Percentiles rank a stretch among this genome's conserved stretches.
phyloP scores from a whole-genome alignment of 2,888 invertebrate genomes.

The Ellobium chinense region DNA sequence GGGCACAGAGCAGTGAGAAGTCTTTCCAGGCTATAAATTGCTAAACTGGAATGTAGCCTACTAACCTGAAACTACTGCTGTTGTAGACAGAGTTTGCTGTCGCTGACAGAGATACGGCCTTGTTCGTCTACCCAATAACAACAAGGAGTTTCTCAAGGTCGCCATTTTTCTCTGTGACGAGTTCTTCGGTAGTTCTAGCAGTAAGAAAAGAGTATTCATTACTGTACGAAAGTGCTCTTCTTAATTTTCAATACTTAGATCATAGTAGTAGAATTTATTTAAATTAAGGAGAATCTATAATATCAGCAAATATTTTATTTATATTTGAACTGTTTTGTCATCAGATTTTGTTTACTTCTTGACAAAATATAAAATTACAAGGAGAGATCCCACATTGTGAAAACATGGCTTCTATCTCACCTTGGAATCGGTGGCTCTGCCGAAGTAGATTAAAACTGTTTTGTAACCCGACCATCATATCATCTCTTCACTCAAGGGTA shows the following conservation, averaged over 20 bases:
- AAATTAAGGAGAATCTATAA: no score
- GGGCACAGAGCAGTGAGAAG: no score
- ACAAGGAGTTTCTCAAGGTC: constrained; percentile 45
- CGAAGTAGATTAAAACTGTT: neutral
- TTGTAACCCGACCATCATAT: neutral
- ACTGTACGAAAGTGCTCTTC: neutral
- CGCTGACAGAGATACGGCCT: constrained; percentile 32
- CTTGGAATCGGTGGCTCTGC: neutral
- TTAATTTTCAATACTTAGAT: no score
- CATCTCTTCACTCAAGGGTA: constrained; percentile 10
- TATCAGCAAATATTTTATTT: no score
- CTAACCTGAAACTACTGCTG: constrained; percentile 28
- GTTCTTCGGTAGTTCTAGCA: constrained; percentile 12
- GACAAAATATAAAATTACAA: no score
- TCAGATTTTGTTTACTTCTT: neutral
- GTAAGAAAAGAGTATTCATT: constrained; percentile 26
- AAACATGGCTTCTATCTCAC: constrained; percentile 26
- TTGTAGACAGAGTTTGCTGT: constrained; percentile 11
- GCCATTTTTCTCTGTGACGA: constrained; percentile 42
- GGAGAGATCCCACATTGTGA: neutral
- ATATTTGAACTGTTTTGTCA: no score
- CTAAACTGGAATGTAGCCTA: no score
- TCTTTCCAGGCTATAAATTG: no score
- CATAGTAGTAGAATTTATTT: no score
- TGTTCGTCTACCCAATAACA: constrained; percentile 24